Base-by-base conservation (phyloP, 2,888 invertebrate genomes). In the Cryptocheilus praepositus region DNA sequence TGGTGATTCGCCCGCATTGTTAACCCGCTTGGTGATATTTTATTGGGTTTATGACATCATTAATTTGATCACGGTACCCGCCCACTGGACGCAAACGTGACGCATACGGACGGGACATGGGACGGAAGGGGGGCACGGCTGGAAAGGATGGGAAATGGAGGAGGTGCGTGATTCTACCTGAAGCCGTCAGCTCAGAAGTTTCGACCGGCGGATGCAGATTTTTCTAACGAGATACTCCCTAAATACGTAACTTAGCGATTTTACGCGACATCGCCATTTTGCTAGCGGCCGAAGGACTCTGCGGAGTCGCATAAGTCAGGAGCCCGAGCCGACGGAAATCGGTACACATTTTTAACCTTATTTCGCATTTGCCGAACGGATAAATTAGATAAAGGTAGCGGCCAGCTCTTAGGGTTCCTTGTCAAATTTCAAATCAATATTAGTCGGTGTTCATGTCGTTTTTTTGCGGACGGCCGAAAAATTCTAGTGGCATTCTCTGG, bases 21-120 rank as follows among this genome's bases (percentile, higher is more conserved):
- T 86, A 80, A 67, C 67, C 66, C 76, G 69, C 69, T 45, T 73
- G 82, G 86, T 84, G 86, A 88, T 88, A 88, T 88, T 88, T 88
- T 88, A 88, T 88, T 88, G 82, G 85, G 83, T 88, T 88, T 88
- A 88, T 87, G 88, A 85, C 85, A 86, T 87, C 88, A 88, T 88
- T 88, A 87, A 88, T 88, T 87, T 87, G 86, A 85, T 88, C 86
- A 79, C 80, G 69, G 79, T 77, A 81, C 79, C 85, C 85, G 83
- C 86, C 86, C 83, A 84, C 83, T 73, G 57, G 76, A 76, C 82
- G 85, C 83, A 84, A 85, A 87, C 84, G 85, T 83, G 81, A 84
- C 81, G 79, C 80, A 77, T 82, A 80, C 73, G 66, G 68, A 70
- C 51, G 70, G 60, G 52, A 61, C 49, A 61, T 44, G 64, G 59